Evolutionary conservation across 2,888 invertebrate species (phyloP).

Genomic region (Callyntrura sp.): DNA sequence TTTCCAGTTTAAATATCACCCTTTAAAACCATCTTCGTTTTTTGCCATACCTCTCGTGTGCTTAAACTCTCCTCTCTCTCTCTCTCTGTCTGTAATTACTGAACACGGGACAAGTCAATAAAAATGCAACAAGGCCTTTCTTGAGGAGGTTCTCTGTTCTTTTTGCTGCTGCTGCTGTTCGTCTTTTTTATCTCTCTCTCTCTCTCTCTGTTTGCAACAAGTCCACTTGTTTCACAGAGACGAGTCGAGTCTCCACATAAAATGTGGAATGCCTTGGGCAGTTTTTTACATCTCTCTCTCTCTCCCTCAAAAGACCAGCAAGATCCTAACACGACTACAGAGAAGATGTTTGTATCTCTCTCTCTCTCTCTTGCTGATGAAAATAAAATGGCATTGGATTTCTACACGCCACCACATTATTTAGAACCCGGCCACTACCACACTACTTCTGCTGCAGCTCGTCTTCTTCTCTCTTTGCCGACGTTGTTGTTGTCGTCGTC

Average conservation of each 20-base stretch:
- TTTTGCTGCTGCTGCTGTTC: too few relatives aligned
- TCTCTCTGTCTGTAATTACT: not conserved
- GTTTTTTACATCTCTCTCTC: not conserved
- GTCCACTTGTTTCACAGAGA: not conserved
- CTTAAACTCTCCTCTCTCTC: not conserved
- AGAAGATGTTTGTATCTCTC: too few relatives aligned
- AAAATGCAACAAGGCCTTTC: conserved; percentile 23
- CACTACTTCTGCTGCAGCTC: too few relatives aligned
- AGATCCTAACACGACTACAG: too few relatives aligned
- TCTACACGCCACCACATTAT: not conserved
- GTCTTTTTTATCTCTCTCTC: too few relatives aligned
- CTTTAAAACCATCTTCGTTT: not conserved
- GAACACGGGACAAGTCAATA: conserved; percentile 23
- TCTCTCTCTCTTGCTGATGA: too few relatives aligned
- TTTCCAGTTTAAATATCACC: too few relatives aligned
- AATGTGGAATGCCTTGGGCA: conserved; percentile 10
- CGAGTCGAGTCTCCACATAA: not conserved
- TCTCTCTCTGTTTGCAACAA: not conserved
- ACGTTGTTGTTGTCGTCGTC: too few relatives aligned
- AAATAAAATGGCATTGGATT: conserved; percentile 6
- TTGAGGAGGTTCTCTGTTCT: not conserved
- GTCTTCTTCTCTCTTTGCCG: too few relatives aligned
- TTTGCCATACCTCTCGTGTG: not conserved
- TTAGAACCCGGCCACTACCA: not conserved
- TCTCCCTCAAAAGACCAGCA: too few relatives aligned